Base-by-base conservation (phyloP, 2,797 vertebrate genomes). In the Octomys mimax region DNA sequence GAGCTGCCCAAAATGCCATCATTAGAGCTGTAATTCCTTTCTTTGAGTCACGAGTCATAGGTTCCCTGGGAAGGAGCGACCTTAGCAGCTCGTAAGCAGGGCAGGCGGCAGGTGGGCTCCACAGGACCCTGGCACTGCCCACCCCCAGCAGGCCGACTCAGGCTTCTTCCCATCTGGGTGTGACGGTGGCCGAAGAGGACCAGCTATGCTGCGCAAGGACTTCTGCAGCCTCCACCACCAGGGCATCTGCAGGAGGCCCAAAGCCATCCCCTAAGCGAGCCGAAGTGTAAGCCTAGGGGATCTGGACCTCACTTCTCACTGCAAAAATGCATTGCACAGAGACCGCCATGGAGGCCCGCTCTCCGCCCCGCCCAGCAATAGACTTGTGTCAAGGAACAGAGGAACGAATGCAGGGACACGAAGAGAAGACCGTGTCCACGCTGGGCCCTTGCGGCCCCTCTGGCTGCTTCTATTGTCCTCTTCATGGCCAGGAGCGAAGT, bases 281-380 rank as follows among this genome's bases (percentile, higher is more conserved):
- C 73, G 18, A 87, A 66, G n/a, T 49, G n/a, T 26, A 2, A 39
- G 5, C 36, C 19, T 9, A 49, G n/a, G 59, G 54, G 33, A 84
- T 14, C 22, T 0, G 3, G 26, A 26, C 21, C 42, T 75, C 36
- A 46, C 16, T 54, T 49, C 88, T 36, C 57, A 11, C 2, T 0
- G 19, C 62, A 46, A 21, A 13, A 80, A 33, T 33, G 0, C 14
- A 1, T 10, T 14, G 12, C n/a, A 28, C 31, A 73, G 54, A 26
- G 1, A 49, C 1, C 78, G 22, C 6, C 21, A 13, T 3, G 1
- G 0, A 33, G 70, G 57, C 22, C 54, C 3, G 0, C 10, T 64
- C 85, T 33, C 33, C 24, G 46, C 52, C 6, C 31, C 22, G 7
- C 24, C 33, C 19, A 42, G 22, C 13, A 52, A 0, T 1, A 21